Evolutionary conservation across 2,888 invertebrate species (phyloP).

Genomic region (Polymixis flavicincta): DNA sequence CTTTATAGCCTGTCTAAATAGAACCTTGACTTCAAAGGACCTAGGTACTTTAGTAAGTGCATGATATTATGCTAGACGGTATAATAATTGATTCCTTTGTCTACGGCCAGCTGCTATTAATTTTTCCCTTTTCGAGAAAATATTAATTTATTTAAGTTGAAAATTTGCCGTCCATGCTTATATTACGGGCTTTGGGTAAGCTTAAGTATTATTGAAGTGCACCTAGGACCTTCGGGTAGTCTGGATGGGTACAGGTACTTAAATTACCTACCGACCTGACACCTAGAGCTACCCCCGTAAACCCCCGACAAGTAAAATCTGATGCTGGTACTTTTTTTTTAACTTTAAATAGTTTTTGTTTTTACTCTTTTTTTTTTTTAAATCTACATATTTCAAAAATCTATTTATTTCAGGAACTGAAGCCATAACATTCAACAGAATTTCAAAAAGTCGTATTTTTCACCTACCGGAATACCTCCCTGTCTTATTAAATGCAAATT

Average conservation of each 20-base stretch:
- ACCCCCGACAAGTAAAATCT: no score
- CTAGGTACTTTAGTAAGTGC: not conserved
- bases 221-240: not conserved
- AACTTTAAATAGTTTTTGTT: not conserved
- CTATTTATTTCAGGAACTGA: not conserved
- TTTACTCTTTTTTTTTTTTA: not conserved
- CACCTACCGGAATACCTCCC: not conserved
- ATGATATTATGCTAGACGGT: not conserved
- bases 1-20: not conserved
- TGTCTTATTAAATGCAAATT: not conserved
- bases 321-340: not conserved
- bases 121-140: not conserved
- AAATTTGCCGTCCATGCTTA: not conserved
- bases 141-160: not conserved
- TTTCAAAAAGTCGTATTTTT: not conserved
- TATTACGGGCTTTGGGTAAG: not conserved
- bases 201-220: no score
- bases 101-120: not conserved
- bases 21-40: not conserved
- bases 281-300: not conserved
- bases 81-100: not conserved
- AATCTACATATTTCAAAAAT: not conserved
- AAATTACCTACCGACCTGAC: not conserved
- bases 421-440: not conserved
- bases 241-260: not conserved